phyloP scores from a whole-genome alignment of 2,888 invertebrate genomes.

The Himalopsyche anomala region DNA sequence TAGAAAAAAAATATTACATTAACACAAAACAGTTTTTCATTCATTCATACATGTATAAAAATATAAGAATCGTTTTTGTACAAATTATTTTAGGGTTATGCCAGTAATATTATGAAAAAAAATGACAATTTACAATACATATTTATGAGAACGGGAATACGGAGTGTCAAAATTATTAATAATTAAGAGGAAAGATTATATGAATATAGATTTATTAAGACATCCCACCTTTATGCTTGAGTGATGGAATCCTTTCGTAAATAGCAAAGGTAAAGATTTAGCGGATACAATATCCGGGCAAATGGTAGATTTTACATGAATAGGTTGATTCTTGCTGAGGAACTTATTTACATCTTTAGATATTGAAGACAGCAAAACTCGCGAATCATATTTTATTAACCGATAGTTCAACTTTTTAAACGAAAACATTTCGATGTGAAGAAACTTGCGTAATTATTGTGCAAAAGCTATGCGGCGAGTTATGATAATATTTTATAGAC shows the following conservation, averaged over 20 bases:
- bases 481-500: background rate
- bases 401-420: constrained; percentile 11
- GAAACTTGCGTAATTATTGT: background rate
- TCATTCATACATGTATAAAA: too few species aligned
- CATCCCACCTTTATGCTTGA: background rate
- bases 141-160: too few species aligned
- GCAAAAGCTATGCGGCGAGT: background rate
- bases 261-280: background rate
- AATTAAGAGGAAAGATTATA: too few species aligned
- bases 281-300: background rate
- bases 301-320: background rate
- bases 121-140: too few species aligned
- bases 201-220: background rate
- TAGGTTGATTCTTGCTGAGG: background rate
- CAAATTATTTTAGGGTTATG: too few species aligned
- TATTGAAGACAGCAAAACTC: background rate
- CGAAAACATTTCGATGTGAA: constrained; percentile 17
- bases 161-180: too few species aligned
- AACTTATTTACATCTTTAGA: background rate
- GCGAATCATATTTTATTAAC: background rate
- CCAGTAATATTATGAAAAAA: too few species aligned
- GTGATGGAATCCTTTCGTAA: background rate
- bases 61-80: too few species aligned
- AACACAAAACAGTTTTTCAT: background rate
- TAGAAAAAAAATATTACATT: constrained; percentile 42